Evolutionary conservation across 2,888 invertebrate genomes (phyloP).

Genomic region (Hedya salicella): DNA sequence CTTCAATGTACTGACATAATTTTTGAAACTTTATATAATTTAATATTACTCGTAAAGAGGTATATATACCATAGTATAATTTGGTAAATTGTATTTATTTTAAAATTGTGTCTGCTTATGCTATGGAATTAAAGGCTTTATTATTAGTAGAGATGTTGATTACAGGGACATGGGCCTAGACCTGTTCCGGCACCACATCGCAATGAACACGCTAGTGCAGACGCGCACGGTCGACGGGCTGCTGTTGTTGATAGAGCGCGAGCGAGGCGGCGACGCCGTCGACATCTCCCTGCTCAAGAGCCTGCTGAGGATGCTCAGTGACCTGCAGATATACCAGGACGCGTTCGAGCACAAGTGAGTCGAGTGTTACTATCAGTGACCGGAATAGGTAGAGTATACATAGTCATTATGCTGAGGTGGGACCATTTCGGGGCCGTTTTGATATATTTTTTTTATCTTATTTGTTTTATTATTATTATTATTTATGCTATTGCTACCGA

Average conservation of each 20-base stretch:
- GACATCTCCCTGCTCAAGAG: conserved; percentile 97
- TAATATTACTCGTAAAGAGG: too few relatives aligned
- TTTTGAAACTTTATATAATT: too few relatives aligned
- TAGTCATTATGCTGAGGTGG: too few relatives aligned
- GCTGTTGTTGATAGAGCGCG: conserved; percentile 95
- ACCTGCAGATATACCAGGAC: conserved; percentile 96
- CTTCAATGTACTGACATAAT: too few relatives aligned
- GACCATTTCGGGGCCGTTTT: too few relatives aligned
- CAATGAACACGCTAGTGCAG: conserved; percentile 95
- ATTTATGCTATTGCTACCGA: too few relatives aligned
- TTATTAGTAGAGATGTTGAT: conserved; percentile 22
- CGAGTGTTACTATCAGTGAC: conserved; percentile 46
- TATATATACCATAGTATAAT: too few relatives aligned
- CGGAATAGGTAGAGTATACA: too few relatives aligned
- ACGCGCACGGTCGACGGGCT: conserved; percentile 97
- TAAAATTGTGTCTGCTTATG: background rate
- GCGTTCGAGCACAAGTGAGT: conserved; percentile 93
- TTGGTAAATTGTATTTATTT: too few relatives aligned
- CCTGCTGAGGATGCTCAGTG: conserved; percentile 97
- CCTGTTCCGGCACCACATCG: conserved; percentile 96
- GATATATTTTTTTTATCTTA: too few relatives aligned
- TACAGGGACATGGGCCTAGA: conserved; percentile 98
- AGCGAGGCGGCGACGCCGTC: conserved; percentile 96
- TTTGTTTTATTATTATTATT: too few relatives aligned
- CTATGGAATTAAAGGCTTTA: background rate